Evolutionary conservation across 2,113 vertebrate species (phyloP), one percentile per base, ranked within the genome.

Genomic region (Antechinus flavipes): DNA sequence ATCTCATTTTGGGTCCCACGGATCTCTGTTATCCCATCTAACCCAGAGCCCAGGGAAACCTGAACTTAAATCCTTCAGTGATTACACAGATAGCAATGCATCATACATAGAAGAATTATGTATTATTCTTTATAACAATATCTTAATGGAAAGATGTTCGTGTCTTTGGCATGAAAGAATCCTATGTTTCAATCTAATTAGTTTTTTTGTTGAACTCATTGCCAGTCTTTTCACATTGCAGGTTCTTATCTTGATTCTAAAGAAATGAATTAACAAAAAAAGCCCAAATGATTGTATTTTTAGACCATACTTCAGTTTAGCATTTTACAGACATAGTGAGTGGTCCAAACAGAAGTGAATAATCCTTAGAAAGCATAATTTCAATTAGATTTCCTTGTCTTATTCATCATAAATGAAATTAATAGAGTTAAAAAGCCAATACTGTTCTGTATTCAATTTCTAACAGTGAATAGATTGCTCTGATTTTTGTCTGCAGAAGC

Each of bases 91-190:
- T 47, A 12, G 3, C 19, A 8, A 61, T 30, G 16, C 3, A 56
- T 25, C 24, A 50, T 91, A 23, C 42, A 26, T 24, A 56, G 42
- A 76, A 55, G 16, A 92, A 23, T 54, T 46, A 49, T 30, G 2
- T 58, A 8, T 1, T 84, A 0, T 56, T 93, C 47, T 53, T n/a
- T 5, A 12, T 46, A 23, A 61, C 2, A 4, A 42, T 54, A 25
- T 26, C 52, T 90, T 89, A 93, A 95, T 10, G 90, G 24, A 93
- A 91, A 42, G 68, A 94, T 56, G 19, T 91, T 61, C 49, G 2
- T 61, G 52, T 90, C 30, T 56, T 7, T 30, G 6, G 27, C 58
- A 54, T 19, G 47, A 91, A 47, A 52, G 49, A 90, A 90, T 91
- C 8, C 1, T 49, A 0, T 47, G 4, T 92, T 93, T 90, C 27